Evolutionary conservation across 2,888 invertebrate genomes (phyloP), one percentile per base, ranked within the genome.

Genomic region (Drosophila austrosaltans): DNA sequence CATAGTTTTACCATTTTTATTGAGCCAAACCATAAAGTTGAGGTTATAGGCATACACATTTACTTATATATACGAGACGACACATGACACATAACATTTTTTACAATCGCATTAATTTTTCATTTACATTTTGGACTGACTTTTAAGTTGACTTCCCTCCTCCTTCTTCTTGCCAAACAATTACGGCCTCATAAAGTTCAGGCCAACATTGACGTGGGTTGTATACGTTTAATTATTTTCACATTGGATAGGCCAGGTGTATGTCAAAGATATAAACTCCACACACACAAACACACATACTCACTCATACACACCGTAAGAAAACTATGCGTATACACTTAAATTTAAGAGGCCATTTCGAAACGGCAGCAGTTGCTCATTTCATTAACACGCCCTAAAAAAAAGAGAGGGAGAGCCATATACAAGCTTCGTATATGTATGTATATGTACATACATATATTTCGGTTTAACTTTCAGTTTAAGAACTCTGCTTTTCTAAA

Each of bases 71-170:
- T 12, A 36, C 36, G 10, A 36, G 28, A 53, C 61, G 73, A 69
- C 73, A 66, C 58, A 77, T 81, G 82, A 87, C 80, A 87, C 80
- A 85, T 79, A 59, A 82, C 82, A 78, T 72, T 73, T 87, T 83
- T 84, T 87, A 89, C 85, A 87, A 81, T 82, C 87, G 76, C 80
- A 85, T 85, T 87, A 89, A 85, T 78, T 89, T 89, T 85, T 83
- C 87, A 85, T 85, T 87, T 76, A 67, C 71, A 77, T 87, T 86
- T 83, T 64, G 78, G 60, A 71, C 40, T 44, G 32, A 48, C 58
- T 85, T 86, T 81, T 78, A 79, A 86, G 73, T 84, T 77, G 78
- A 66, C 63, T 25, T 40, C 8, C 32, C 6, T 36, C 20, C 16
- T 25, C 32, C 6, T 36, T n/a, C 16, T 25, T 25, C 22, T 32